Evolutionary conservation across 2,888 invertebrate species (phyloP).

Genomic region (Caradrina kadenii): DNA sequence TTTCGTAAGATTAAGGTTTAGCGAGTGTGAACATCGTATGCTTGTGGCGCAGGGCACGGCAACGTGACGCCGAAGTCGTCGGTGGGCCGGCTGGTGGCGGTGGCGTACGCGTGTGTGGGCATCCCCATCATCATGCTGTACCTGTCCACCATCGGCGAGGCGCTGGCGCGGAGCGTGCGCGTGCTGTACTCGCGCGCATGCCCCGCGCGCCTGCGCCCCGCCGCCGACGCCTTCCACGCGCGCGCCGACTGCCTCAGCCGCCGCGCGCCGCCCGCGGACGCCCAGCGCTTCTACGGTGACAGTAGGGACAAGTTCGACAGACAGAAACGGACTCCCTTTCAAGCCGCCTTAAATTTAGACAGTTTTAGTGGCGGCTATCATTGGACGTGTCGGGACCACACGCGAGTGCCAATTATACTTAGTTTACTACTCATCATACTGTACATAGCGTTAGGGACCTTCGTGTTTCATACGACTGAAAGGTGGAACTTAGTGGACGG

Average conservation of each 20-base stretch:
- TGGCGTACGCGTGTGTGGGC: constrained; percentile 95
- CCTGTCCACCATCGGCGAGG: constrained; percentile 96
- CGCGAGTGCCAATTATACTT: constrained; percentile 96
- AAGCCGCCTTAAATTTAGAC: constrained; percentile 85
- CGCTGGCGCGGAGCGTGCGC: constrained; percentile 95
- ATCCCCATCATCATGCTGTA: constrained; percentile 97
- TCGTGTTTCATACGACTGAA: constrained; percentile 97
- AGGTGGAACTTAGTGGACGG: constrained; percentile 97
- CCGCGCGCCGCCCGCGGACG: constrained; percentile 55
- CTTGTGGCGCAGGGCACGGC: constrained; percentile 93
- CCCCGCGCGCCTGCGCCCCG: constrained; percentile 71
- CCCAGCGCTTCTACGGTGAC: constrained; percentile 71
- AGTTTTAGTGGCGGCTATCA: constrained; percentile 81
- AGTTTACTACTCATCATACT: constrained; percentile 96
- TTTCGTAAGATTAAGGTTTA: neutral
- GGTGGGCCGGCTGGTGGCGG: constrained; percentile 95
- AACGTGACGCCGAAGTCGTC: constrained; percentile 95
- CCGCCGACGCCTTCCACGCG: constrained; percentile 72
- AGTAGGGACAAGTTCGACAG: constrained; percentile 70
- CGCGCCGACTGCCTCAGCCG: constrained; percentile 74
- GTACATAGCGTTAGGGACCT: constrained; percentile 97
- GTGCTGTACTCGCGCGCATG: constrained; percentile 91
- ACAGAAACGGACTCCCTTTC: constrained; percentile 81
- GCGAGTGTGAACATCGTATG: neutral
- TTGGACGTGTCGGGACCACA: constrained; percentile 89